Conservation (phyloP, 2,888 invertebrate genomes). For the Chalcis sispes region DNA sequence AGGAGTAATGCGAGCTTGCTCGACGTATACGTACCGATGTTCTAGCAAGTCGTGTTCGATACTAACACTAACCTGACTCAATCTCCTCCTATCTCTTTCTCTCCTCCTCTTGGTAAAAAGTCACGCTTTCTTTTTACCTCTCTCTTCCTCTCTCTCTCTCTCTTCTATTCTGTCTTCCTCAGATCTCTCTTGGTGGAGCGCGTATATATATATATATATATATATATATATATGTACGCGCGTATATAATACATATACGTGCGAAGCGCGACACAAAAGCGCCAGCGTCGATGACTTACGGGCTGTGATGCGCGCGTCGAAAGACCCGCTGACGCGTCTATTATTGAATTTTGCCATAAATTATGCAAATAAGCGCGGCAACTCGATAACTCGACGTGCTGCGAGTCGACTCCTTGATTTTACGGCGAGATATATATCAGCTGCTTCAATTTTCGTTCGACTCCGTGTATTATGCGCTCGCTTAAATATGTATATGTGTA, state of each 20-base stretch:
- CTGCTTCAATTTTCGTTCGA: too few relatives aligned
- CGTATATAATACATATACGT: too few relatives aligned
- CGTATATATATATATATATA: too few relatives aligned
- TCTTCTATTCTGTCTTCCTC: background rate
- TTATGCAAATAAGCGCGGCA: conserved; percentile 14
- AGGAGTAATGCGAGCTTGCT: background rate
- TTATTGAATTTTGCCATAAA: conserved; percentile 40
- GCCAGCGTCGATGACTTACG: background rate
- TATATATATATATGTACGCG: too few relatives aligned
- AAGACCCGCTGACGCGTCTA: conserved; percentile 32
- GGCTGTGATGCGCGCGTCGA: background rate
- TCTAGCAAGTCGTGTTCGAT: too few relatives aligned
- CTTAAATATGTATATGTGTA: too few relatives aligned
- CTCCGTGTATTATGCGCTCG: too few relatives aligned
- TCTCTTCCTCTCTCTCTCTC: background rate
- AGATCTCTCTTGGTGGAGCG: too few relatives aligned
- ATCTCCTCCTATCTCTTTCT: too few relatives aligned
- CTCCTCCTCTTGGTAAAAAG: background rate
- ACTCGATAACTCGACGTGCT: background rate
- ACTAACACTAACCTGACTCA: too few relatives aligned
- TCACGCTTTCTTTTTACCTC: background rate
- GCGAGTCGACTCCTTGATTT: background rate
- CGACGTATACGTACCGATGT: background rate
- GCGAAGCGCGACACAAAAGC: background rate
- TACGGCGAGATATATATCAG: background rate